phyloP scores from a whole-genome alignment of 2,797 vertebrate genomes.

The Crenuchus spilurus region DNA sequence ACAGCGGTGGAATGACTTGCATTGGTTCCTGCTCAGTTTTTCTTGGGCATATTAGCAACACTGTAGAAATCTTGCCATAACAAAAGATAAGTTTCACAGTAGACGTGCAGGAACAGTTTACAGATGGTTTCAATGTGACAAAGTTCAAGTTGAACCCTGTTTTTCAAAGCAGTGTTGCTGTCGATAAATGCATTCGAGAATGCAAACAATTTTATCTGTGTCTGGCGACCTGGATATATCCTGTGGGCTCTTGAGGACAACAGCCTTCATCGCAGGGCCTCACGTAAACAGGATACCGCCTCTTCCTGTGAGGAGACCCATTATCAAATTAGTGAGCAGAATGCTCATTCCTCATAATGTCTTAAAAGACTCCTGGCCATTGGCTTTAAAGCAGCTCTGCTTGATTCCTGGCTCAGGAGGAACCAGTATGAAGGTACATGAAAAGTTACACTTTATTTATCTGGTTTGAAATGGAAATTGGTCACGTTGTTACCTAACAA shows the following conservation, averaged over 20 bases:
- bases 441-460: neutral
- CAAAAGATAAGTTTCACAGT: too few relatives aligned
- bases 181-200: conserved; percentile 9
- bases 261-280: conserved; percentile 24
- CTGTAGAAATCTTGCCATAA: too few relatives aligned
- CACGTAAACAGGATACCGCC: conserved; percentile 54
- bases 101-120: neutral
- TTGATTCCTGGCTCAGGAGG: neutral
- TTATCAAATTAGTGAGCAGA: conserved; percentile 46
- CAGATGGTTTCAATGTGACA: neutral
- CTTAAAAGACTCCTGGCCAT: conserved; percentile 5
- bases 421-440: neutral
- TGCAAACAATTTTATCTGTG: conserved; percentile 23
- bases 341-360: conserved; percentile 34
- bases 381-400: neutral
- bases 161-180: conserved; percentile 4
- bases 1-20: neutral
- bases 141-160: conserved; percentile 2
- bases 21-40: neutral
- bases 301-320: conserved; percentile 44
- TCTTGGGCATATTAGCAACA: neutral
- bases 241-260: conserved; percentile 40
- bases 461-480: neutral
- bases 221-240: conserved; percentile 37
- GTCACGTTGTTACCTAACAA: neutral